Conservation (phyloP, 64 coral and sea anemone genomes). For the Dendrophyllia cribrosa region DNA sequence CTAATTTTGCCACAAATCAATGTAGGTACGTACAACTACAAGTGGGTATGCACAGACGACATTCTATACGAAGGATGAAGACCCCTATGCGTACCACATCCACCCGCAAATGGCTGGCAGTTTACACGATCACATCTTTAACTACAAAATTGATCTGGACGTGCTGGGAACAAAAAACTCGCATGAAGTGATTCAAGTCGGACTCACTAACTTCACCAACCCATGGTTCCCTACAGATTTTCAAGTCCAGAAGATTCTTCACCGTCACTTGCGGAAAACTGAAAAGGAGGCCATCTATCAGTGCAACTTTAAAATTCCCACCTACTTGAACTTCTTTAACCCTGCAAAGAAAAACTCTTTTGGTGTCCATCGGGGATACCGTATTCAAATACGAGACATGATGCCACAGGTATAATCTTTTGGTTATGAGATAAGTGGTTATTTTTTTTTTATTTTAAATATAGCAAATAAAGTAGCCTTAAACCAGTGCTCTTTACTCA, state of each 20-base stretch:
- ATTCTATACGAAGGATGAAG: conserved; percentile 41
- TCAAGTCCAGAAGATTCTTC: conserved; percentile 51
- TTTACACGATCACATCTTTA: conserved; percentile 59
- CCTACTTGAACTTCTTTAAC: conserved; percentile 61
- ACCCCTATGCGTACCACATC: conserved; percentile 50
- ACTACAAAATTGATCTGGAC: conserved; percentile 72
- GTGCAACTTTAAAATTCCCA: conserved; percentile 68
- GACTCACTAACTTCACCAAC: conserved; percentile 47
- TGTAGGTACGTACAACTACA: conserved; percentile 4
- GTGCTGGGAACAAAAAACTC: conserved; percentile 39
- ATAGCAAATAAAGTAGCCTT: no score
- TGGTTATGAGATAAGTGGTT: no score
- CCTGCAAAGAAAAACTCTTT: conserved; percentile 20
- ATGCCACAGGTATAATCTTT: conserved; percentile 25
- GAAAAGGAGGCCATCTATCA: conserved; percentile 36
- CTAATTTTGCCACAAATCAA: no score
- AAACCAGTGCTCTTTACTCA: no score
- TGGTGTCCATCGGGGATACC: conserved; percentile 49
- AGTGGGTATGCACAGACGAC: conserved; percentile 28
- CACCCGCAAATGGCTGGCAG: conserved; percentile 12
- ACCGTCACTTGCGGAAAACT: conserved; percentile 22
- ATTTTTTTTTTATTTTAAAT: no score
- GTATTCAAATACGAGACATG: conserved; percentile 45
- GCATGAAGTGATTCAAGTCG: conserved; percentile 45
- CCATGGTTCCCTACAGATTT: conserved; percentile 41